Base-by-base conservation (phyloP, 2,113 vertebrate species). In the Dicerorhinus sumatrensis region DNA sequence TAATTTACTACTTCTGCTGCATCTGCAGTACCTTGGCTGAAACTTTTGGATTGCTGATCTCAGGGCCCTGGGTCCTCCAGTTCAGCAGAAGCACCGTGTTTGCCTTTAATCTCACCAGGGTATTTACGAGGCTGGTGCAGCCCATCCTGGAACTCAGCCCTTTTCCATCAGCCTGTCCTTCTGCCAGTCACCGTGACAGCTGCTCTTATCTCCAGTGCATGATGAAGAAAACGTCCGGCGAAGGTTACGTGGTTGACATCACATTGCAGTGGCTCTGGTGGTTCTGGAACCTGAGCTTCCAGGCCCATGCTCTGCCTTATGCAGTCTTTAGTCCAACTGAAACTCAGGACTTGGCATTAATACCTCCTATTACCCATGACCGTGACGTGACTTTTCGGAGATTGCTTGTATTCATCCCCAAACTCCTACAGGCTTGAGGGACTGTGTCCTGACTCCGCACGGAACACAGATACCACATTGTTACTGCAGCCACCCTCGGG, bases 41-140 rank as follows among this genome's bases (percentile, higher is more conserved):
- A 75, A 84, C 48, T 72, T 23, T 54, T 60, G 58, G 60, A 89
- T 88, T 79, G 46, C 70, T 97, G 81, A 75, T 67, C 62, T 84
- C 12, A 33, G 29, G 25, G 27, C 12, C n/a, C 0, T 67, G 60
- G 17, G n/a, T 63, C 16, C 51, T 48, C 29, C 72, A 75, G 60
- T 51, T 93, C 7, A 36, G 56, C 29, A 89, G 73, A 70, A 63
- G 12, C 14, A 87, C 25, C 6, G 18, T 58, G 48, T 56, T 96
- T 91, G 54, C 29, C 72, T n/a, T 94, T 62, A 67, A 17, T 80
- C 42, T 76, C 51, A 85, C 17, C 1, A 33, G 58, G 1, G 6
- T 18, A 23, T 89, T 80, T 54, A 70, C 5, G 39, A 83, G 21
- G 21, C 11, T 70, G 13, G 6, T 42, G 33, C 63, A 39, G 27